Percentiles rank a stretch among this genome's conserved stretches.
Evolutionary conservation across 2,888 invertebrate genomes (phyloP).

Genomic region (Cylindroiulus punctatus): DNA sequence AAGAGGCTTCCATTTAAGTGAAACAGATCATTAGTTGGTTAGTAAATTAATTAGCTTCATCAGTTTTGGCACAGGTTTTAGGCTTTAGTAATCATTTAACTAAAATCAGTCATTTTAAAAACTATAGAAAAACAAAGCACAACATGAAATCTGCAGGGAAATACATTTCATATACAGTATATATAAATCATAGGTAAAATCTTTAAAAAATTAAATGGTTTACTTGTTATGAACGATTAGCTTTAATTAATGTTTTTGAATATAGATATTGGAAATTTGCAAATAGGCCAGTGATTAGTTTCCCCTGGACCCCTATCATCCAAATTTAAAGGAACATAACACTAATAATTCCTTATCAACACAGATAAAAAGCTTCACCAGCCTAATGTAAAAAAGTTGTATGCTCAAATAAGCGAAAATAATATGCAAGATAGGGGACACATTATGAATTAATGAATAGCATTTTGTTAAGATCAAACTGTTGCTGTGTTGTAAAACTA

Average conservation of each 20-base stretch:
- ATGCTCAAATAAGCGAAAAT: not conserved
- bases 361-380: not conserved
- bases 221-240: not conserved
- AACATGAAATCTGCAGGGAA: not conserved
- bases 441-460: not conserved
- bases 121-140: slow-evolving; percentile 24
- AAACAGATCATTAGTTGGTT: slow-evolving; percentile 15
- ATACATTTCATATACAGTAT: slow-evolving; percentile 36
- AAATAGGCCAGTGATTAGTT: not conserved
- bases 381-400: not conserved
- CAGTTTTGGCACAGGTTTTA: slow-evolving; percentile 31
- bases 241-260: not conserved
- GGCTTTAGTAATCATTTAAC: not conserved
- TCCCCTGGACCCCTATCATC: not conserved
- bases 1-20: not conserved
- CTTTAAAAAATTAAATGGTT: slow-evolving; percentile 8
- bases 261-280: not conserved
- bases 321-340: not conserved
- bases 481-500: not conserved
- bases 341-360: not conserved
- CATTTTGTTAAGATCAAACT: not conserved
- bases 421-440: not conserved
- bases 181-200: slow-evolving; percentile 38
- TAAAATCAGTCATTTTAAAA: slow-evolving; percentile 29
- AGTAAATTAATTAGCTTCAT: not conserved